phyloP scores from a whole-genome alignment of 2,888 invertebrate genomes.

The Sarcophaga rosellei region DNA sequence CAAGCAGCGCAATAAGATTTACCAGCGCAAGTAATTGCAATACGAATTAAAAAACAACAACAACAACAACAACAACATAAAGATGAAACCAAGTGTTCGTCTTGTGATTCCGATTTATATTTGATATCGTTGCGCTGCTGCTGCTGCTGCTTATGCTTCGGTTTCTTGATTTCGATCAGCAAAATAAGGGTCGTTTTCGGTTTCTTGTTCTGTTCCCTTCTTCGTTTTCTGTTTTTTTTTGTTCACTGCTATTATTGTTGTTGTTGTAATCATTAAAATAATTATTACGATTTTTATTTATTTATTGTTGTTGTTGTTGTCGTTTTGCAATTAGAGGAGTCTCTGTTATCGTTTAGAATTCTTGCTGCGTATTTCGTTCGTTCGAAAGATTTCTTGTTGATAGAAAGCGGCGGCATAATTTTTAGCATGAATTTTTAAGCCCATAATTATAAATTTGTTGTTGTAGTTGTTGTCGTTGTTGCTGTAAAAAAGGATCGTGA shows the following conservation, averaged over 20 bases:
- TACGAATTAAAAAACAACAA: conserved; percentile 15
- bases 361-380: conserved; percentile 64
- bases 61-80: no score
- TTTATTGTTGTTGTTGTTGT: conserved; percentile 35
- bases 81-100: conserved; percentile 22
- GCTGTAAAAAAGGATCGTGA: conserved; percentile 57
- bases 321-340: conserved; percentile 68
- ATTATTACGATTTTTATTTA: no score
- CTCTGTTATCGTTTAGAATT: conserved; percentile 36
- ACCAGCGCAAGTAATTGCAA: conserved; percentile 57
- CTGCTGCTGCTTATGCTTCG: conserved; percentile 37
- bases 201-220: no score
- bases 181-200: conserved; percentile 61
- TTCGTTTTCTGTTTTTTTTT: no score
- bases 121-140: conserved; percentile 21
- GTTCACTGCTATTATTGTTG: not conserved
- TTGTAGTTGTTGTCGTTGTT: no score
- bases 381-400: not conserved
- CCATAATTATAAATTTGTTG: conserved; percentile 52
- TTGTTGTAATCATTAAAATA: conserved; percentile 46
- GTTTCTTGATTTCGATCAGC: conserved; percentile 8
- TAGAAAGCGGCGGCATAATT: not conserved
- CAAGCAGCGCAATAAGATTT: conserved; percentile 34
- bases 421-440: conserved; percentile 55
- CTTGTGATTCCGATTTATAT: not conserved